phyloP scores from a whole-genome alignment of 2,113 vertebrate species.

The Malurus cyaneus region DNA sequence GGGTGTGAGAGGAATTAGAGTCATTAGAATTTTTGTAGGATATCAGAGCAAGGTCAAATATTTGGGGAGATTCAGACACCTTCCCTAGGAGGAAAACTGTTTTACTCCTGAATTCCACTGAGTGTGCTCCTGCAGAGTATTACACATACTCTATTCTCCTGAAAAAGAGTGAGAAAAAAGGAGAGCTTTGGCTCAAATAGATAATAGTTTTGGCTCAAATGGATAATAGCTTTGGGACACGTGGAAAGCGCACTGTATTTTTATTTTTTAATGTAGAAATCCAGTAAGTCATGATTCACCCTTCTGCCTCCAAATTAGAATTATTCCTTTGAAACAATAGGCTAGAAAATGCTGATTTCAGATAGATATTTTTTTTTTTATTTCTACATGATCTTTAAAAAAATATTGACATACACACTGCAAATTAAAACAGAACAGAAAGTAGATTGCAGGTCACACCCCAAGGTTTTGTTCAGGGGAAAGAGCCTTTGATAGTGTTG shows the following conservation, averaged over 20 bases:
- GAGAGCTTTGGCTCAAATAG: background rate
- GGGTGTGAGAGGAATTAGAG: slow-evolving; percentile 12
- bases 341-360: background rate
- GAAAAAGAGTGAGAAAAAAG: background rate
- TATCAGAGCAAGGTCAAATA: background rate
- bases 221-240: background rate
- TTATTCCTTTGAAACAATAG: background rate
- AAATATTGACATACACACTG: background rate
- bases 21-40: background rate
- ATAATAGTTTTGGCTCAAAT: background rate
- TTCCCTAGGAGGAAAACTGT: background rate
- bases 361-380: background rate
- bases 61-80: background rate
- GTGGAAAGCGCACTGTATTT: background rate
- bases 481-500: background rate
- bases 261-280: background rate
- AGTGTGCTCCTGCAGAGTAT: background rate
- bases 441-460: background rate
- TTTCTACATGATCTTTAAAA: background rate
- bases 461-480: background rate
- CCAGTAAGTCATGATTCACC: background rate
- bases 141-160: background rate
- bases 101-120: background rate
- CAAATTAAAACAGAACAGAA: background rate
- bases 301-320: background rate